These are phyloP conservation scores for Graptemys geographica DNA, from an alignment of 2,797 vertebrate genomes.

Conservation along the genomic window DNA sequence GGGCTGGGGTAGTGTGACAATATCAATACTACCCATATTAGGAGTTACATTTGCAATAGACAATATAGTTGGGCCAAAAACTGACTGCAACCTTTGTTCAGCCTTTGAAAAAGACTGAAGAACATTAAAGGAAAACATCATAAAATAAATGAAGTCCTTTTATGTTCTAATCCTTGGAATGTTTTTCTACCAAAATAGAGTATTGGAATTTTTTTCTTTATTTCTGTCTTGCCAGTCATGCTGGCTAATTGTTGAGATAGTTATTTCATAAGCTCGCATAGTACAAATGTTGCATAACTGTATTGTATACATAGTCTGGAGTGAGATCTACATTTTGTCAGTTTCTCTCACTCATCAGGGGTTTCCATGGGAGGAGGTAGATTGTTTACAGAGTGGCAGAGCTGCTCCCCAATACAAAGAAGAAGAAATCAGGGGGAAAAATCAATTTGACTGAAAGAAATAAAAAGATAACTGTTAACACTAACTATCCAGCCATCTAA, in stretches of 20 bases:
- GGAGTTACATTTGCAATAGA: neutral
- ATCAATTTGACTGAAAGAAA: neutral
- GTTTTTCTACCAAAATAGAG: neutral
- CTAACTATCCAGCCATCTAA: neutral
- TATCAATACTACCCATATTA: neutral
- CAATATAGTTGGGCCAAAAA: conserved; percentile 10
- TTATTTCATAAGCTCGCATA: conserved; percentile 52
- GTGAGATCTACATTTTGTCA: conserved; percentile 21
- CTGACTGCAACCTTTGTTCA: neutral
- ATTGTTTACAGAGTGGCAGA: conserved; percentile 2
- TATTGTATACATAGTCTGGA: neutral
- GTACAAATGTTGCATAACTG: conserved; percentile 56
- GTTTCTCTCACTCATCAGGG: neutral
- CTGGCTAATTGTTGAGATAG: conserved; percentile 65
- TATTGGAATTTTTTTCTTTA: conserved; percentile 20
- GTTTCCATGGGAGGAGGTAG: neutral
- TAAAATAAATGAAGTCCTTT: conserved; percentile 32
- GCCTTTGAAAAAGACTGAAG: conserved; percentile 15
- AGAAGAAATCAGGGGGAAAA: neutral
- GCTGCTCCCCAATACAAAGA: neutral
- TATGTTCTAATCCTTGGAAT: conserved; percentile 15
- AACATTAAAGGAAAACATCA: conserved; percentile 1
- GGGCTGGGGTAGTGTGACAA: neutral
- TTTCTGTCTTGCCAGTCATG: conserved; percentile 48
- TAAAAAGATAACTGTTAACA: neutral